These are phyloP conservation scores for Hemicentrotus pulcherrimus DNA, from an alignment of 35 echinoderm and acorn worm genomes.

Conservation along the genomic window DNA sequence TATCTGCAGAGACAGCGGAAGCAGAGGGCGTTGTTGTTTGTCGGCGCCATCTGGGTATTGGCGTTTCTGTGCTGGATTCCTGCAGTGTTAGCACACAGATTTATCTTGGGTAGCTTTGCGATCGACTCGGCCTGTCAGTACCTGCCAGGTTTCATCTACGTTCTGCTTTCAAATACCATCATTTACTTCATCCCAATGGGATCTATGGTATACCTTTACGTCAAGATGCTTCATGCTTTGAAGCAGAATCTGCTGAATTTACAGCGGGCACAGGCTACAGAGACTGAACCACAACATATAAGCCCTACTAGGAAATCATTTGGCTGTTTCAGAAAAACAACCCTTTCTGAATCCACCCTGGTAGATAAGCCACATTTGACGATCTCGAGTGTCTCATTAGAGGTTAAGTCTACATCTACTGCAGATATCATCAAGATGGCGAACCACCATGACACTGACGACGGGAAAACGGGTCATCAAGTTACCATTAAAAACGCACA, in stretches of 20 bases:
- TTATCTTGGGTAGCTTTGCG: constrained; percentile 23
- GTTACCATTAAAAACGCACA: not conserved
- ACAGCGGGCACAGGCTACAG: not conserved
- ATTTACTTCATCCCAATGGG: constrained; percentile 60
- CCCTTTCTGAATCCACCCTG: not conserved
- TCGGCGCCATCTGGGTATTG: constrained; percentile 58
- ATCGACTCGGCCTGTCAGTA: constrained; percentile 41
- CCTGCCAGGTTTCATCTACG: constrained; percentile 49
- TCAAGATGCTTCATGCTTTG: not conserved
- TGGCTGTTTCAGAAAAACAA: not conserved
- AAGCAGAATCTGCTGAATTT: not conserved
- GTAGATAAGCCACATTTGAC: not conserved
- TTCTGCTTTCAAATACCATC: constrained; percentile 45
- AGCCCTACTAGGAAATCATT: not conserved
- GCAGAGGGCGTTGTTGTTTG: constrained; percentile 48
- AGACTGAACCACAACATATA: not conserved
- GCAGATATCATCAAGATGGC: not conserved
- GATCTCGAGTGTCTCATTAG: not conserved
- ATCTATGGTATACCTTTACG: constrained; percentile 46
- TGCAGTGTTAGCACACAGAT: constrained; percentile 35
- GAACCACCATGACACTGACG: not conserved
- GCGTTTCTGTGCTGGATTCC: constrained; percentile 62
- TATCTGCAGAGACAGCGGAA: constrained; percentile 38
- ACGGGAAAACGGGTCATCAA: not conserved
- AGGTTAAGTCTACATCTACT: not conserved